These are phyloP conservation scores for Xiphophorus hellerii DNA, from an alignment of 2,113 vertebrate genomes.

Conservation along the genomic window DNA sequence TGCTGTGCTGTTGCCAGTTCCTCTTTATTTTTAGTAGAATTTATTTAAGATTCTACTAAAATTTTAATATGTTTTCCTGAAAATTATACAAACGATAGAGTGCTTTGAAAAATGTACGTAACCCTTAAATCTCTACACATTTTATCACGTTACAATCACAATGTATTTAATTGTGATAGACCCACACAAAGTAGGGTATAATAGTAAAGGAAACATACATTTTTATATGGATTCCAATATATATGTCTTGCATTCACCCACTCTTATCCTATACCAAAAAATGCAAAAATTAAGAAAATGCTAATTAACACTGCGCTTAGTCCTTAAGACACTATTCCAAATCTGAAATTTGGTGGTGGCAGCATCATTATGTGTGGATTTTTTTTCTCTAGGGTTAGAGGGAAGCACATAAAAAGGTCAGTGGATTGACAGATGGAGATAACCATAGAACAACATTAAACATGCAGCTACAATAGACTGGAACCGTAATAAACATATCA, in stretches of 20 bases:
- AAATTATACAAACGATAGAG: not conserved
- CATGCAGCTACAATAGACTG: not conserved
- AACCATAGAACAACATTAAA: not conserved
- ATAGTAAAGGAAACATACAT: not conserved
- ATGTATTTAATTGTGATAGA: too few species aligned
- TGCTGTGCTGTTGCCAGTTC: constrained; percentile 8
- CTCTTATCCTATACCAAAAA: too few species aligned
- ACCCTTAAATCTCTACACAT: too few species aligned
- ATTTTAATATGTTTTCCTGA: too few species aligned
- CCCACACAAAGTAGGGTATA: too few species aligned
- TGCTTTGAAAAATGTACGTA: too few species aligned
- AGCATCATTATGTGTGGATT: too few species aligned
- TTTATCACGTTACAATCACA: too few species aligned
- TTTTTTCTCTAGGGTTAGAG: not conserved
- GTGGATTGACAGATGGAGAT: not conserved
- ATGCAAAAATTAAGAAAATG: not conserved
- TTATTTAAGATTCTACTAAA: constrained; percentile 19
- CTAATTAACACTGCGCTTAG: not conserved
- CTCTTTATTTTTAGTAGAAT: constrained; percentile 12
- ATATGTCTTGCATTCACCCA: too few species aligned
- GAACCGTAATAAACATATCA: not conserved
- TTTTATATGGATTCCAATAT: not conserved
- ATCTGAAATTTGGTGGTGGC: too few species aligned
- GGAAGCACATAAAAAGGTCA: not conserved
- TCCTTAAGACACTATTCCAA: not conserved